Conservation (phyloP, 2,888 invertebrate genomes). For the Calliphora vomitoria region DNA sequence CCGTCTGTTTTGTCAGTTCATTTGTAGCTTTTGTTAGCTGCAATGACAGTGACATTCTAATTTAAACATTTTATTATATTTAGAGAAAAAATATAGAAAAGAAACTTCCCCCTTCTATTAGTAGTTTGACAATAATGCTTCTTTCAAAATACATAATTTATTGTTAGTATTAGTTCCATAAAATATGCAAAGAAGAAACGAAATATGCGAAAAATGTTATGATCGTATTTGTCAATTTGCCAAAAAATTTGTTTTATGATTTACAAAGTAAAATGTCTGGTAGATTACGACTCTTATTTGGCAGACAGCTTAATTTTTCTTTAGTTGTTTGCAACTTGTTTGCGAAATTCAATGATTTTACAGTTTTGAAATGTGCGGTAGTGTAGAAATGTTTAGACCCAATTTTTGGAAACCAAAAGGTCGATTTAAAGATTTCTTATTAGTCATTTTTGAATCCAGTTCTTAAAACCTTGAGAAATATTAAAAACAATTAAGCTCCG, state of each 20-base stretch:
- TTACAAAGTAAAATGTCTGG: neutral
- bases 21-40: neutral
- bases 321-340: neutral
- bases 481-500: too few species aligned
- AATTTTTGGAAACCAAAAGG: too few species aligned
- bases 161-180: neutral
- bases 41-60: conserved; percentile 40
- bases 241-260: neutral
- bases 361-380: neutral
- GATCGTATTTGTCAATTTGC: neutral
- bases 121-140: too few species aligned
- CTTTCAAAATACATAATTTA: conserved; percentile 1
- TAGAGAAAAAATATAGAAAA: neutral
- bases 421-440: too few species aligned
- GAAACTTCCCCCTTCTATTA: too few species aligned
- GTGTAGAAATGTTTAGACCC: too few species aligned
- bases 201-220: neutral
- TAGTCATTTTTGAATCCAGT: too few species aligned
- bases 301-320: neutral
- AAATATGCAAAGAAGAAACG: neutral
- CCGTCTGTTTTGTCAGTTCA: neutral
- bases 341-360: neutral
- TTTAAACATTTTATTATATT: neutral
- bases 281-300: conserved; percentile 1
- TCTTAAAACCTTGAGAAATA: too few species aligned